A percentile compares a stretch with the other conserved stretches of the same genome.
These are phyloP conservation scores for Ptilonorhynchus violaceus DNA, from an alignment of 2,113 vertebrate genomes.

Conservation along the genomic window DNA sequence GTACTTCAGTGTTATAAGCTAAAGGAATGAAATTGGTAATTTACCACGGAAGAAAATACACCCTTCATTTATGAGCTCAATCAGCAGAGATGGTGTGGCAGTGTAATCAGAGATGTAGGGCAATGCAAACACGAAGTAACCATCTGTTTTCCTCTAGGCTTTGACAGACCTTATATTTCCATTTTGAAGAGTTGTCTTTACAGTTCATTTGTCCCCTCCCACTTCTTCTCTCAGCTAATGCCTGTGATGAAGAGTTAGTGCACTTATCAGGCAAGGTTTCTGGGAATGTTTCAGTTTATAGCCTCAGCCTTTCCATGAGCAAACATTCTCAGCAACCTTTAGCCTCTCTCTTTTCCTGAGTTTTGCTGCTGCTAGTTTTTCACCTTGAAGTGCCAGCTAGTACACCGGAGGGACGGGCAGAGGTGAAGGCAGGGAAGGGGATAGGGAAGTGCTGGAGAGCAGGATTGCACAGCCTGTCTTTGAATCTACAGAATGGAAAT, in stretches of 20 bases:
- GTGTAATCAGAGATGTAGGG: background rate
- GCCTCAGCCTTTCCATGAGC: slow-evolving; percentile 62
- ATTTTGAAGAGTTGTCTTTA: slow-evolving; percentile 23
- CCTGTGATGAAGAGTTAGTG: background rate
- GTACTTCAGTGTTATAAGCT: background rate
- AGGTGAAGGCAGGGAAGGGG: background rate
- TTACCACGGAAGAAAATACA: background rate
- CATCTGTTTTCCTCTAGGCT: slow-evolving; percentile 15
- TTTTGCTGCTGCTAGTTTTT: slow-evolving; percentile 63
- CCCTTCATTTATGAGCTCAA: background rate
- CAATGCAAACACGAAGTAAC: slow-evolving; percentile 23
- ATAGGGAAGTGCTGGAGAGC: background rate
- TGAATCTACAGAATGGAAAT: background rate
- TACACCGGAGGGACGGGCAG: background rate
- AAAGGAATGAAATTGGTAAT: background rate
- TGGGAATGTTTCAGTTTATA: slow-evolving; percentile 66
- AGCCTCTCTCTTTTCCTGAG: slow-evolving; percentile 66
- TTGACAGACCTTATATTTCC: slow-evolving; percentile 2
- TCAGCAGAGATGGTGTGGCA: background rate
- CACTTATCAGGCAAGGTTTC: slow-evolving; percentile 67
- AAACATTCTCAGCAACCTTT: slow-evolving; percentile 78
- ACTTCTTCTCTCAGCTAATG: slow-evolving; percentile 15
- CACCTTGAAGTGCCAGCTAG: slow-evolving; percentile 33
- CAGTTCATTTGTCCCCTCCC: background rate
- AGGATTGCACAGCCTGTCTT: background rate